Base-by-base conservation (phyloP, 2,888 invertebrate genomes). In the Omphaloscelis lunosa region DNA sequence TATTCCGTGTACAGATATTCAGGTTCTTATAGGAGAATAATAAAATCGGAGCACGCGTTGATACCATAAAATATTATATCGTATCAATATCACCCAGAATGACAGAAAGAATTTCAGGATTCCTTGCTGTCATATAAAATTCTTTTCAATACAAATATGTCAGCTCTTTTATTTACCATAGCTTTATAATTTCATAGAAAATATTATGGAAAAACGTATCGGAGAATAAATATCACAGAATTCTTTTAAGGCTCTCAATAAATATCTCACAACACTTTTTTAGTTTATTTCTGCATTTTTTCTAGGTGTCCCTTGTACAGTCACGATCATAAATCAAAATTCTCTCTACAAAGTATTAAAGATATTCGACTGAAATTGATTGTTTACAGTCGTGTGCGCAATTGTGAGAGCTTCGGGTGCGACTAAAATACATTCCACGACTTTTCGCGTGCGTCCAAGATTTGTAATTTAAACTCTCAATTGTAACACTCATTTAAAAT, bases 381-480 rank as follows among this genome's bases (percentile, higher is more conserved):
- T 91, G 90, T 92, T 89, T 88, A 85, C 91, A 92, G 91, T 90
- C 87, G 81, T 71, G 88, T 77, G 81, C 76, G 75, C 86, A 85
- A 75, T 85, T 82, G 85, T 79, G 79, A 79, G 88, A 87, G 79
- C 66, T 63, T 67, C 76, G 48, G 61, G 68, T 71, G 39, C n/a
- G 67, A 72, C 77, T 86, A 88, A 91, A 92, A 93, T 92, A 87
- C 85, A 94, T 93, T 91, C 91, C 93, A 93, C 92, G 92, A 92
- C 87, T 91, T 90, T 89, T 86, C 85, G 80, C 89, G 81, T 86
- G 84, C 86, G 79, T 83, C 83, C 81, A 86, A 86, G 84, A 92
- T 93, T 92, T 93, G 93, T 94, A 92, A 93, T 93, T 93, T 93
- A 94, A 93, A 92, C 91, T 88, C 86, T 82, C 92, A 92, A 94